Evolutionary conservation across 2,888 invertebrate species (phyloP).

Genomic region (Drosophila dives): DNA sequence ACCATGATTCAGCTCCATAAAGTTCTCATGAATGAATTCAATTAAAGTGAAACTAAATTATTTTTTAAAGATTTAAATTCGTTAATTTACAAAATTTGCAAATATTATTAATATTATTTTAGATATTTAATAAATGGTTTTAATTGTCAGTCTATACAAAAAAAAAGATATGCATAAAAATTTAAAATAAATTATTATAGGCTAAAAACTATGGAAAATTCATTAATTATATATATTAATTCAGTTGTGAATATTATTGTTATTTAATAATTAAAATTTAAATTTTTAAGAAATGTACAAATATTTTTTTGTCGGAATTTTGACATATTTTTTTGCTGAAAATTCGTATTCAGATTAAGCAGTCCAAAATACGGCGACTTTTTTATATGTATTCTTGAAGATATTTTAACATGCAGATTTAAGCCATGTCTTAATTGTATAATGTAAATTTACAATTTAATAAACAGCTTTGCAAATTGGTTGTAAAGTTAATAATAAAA

Average conservation of each 20-base stretch:
- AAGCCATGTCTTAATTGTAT: too few species aligned
- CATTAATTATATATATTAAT: accelerated
- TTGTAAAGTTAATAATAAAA: background rate
- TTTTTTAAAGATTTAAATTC: background rate
- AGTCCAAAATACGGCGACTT: too few species aligned
- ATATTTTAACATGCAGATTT: too few species aligned
- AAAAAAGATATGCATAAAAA: too few species aligned
- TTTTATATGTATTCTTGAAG: too few species aligned
- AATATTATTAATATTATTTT: background rate
- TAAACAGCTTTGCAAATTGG: background rate
- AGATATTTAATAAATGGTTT: background rate
- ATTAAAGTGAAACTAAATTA: background rate
- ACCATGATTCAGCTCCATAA: background rate
- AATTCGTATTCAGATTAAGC: too few species aligned
- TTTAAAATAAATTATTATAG: background rate
- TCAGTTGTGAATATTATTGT: background rate
- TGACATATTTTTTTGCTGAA: too few species aligned
- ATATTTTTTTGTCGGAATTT: too few species aligned
- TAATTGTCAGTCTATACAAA: too few species aligned
- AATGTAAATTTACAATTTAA: background rate
- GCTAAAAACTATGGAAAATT: background rate
- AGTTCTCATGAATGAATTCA: background rate
- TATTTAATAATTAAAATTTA: too few species aligned
- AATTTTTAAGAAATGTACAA: background rate
- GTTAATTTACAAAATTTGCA: background rate